A percentile compares a stretch with the other conserved stretches of the same genome.
phyloP scores from a whole-genome alignment of 2,888 invertebrate species.

The Caenorhabditis virilis region DNA sequence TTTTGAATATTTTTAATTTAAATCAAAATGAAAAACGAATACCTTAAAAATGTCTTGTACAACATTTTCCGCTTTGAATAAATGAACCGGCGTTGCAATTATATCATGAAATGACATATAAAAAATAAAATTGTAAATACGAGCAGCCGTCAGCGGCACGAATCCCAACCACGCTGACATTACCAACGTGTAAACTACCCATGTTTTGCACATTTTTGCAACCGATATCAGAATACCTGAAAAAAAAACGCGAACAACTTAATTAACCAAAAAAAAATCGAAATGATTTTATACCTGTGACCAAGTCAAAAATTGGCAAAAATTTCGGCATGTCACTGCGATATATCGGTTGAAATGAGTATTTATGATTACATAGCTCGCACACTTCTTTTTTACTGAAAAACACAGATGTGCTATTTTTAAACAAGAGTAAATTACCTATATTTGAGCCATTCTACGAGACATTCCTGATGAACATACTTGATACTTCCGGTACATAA shows the following conservation, averaged over 20 bases:
- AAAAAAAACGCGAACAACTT: not conserved
- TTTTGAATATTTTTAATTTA: not conserved
- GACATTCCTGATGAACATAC: slow-evolving; percentile 88
- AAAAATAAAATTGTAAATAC: slow-evolving; percentile 58
- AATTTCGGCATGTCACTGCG: slow-evolving; percentile 99
- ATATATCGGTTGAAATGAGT: slow-evolving; percentile 97
- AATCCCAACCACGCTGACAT: slow-evolving; percentile 96
- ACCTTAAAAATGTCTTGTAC: slow-evolving; percentile 73
- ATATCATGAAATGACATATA: slow-evolving; percentile 49
- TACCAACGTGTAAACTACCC: slow-evolving; percentile 95
- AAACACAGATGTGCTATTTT: not conserved
- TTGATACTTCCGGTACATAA: slow-evolving; percentile 98
- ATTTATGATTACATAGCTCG: slow-evolving; percentile 83
- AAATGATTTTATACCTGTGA: slow-evolving; percentile 80
- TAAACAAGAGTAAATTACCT: slow-evolving; percentile 19
- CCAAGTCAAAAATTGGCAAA: slow-evolving; percentile 87
- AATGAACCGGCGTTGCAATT: slow-evolving; percentile 36
- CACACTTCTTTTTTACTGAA: slow-evolving; percentile 83
- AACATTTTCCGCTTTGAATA: slow-evolving; percentile 61
- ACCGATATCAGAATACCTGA: slow-evolving; percentile 71
- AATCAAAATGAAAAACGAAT: not conserved
- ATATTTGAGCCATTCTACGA: slow-evolving; percentile 98
- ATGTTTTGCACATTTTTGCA: slow-evolving; percentile 88
- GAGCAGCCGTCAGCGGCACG: slow-evolving; percentile 44
- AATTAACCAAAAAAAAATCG: no score